A percentile compares a stretch with the other conserved stretches of the same genome.
These are phyloP conservation scores for Henicopernis longicauda DNA, from an alignment of 2,113 vertebrate species.

Conservation along the genomic window DNA sequence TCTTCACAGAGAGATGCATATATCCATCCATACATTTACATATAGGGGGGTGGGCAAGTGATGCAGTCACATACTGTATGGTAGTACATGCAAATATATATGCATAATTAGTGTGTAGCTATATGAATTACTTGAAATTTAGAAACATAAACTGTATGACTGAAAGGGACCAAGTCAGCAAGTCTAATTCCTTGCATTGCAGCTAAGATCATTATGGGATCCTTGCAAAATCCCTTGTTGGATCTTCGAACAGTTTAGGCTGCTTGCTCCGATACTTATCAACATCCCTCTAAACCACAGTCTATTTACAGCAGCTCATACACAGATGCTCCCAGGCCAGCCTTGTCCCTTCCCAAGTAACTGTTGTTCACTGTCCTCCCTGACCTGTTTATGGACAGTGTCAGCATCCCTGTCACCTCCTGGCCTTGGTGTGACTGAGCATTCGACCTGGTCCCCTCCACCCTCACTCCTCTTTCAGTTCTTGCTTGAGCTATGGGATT, in stretches of 20 bases:
- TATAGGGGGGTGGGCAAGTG: neutral
- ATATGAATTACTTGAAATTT: neutral
- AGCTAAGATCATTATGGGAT: neutral
- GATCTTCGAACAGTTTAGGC: neutral
- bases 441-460: accelerated
- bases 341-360: neutral
- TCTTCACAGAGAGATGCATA: neutral
- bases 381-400: neutral
- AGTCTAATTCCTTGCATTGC: neutral
- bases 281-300: accelerated
- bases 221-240: neutral
- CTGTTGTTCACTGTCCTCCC: neutral
- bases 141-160: neutral
- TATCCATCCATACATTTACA: neutral
- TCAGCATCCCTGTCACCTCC: neutral
- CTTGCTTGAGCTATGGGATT: neutral
- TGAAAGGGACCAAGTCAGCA: neutral
- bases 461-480: neutral
- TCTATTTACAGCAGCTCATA: neutral
- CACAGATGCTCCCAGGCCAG: neutral
- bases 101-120: neutral
- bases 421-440: neutral
- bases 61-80: neutral
- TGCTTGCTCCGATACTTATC: neutral
- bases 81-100: neutral